phyloP scores from a whole-genome alignment of 2,888 invertebrate species.

The Agrochola circellaris region DNA sequence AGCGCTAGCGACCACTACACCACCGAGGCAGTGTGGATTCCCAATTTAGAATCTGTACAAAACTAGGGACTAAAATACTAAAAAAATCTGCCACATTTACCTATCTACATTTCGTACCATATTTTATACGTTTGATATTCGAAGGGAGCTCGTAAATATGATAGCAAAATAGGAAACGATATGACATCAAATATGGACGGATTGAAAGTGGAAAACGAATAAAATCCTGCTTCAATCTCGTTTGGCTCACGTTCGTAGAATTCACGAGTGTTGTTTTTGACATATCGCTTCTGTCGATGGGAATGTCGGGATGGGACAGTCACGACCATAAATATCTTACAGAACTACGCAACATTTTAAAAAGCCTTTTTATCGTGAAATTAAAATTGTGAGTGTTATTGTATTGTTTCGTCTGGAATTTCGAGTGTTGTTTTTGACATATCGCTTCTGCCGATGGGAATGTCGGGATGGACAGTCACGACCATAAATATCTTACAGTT shows the following conservation, averaged over 20 bases:
- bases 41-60: background rate
- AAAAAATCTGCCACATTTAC: background rate
- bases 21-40: no score
- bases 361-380: no score
- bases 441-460: background rate
- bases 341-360: background rate
- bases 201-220: conserved; percentile 48
- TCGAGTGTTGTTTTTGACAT: conserved; percentile 6
- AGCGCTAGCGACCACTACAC: no score
- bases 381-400: no score
- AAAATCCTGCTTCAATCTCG: conserved; percentile 49
- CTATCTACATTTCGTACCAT: background rate
- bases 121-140: conserved; percentile 23
- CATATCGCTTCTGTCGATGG: background rate
- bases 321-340: background rate
- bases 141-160: conserved; percentile 37
- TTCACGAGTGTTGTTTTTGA: conserved; percentile 10
- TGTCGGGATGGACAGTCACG: background rate
- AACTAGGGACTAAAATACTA: background rate
- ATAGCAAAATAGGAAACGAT: conserved; percentile 51
- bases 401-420: no score
- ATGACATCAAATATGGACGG: conserved; percentile 54
- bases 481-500: background rate
- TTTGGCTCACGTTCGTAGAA: conserved; percentile 26
- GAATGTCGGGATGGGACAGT: background rate